Base-by-base conservation (phyloP, 2,113 vertebrate genomes). In the Nibea albiflora region DNA sequence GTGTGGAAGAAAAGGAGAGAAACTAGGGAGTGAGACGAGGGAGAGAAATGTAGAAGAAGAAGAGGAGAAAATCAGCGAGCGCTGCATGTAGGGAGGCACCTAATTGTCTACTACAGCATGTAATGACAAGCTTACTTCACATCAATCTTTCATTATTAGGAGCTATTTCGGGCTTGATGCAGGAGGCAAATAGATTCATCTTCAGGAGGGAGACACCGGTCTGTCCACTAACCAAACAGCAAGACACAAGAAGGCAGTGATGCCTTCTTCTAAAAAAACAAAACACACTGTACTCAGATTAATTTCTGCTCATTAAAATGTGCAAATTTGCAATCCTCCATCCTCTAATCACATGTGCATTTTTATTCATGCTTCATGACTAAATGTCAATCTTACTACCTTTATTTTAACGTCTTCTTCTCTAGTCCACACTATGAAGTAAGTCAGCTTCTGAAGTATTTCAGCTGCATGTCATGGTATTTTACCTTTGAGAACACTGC, bases 141-240 rank as follows among this genome's bases (percentile, higher is more conserved):
- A 94, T 95, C 93, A 94, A 95, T 95, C 92, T 95, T 94, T 95
- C 92, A 95, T 95, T 95, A 95, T 95, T 94, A 94, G 92, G 90
- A 76, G 78, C 91, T 95, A 94, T 94, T 95, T 94, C 88, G 88
- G 92, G 91, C 93, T 78, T 42, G 75, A 80, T 88, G 92, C 84
- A 83, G 81, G 22, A 66, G 76, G 85, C 84, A 64, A 78, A 78
- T 78, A 76, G 85, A 85, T 83, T 76, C 77, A 68, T 85, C 83
- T 73, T 72, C 58, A 42, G 81, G 78, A 4, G 26, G n/a, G 64
- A 88, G 75, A 89, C 0, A n/a, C 82, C 22, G 69, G 73, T 85
- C 76, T 90, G 81, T 73, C 61, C 54, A 11, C 66, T 11, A 53
- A 78, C 66, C 35, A 68, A 74, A 61, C 73, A 58, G 42, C 53